Percentiles rank a stretch among this genome's conserved stretches.
Evolutionary conservation across 2,113 vertebrate species (phyloP).

Genomic region (Meles meles): DNA sequence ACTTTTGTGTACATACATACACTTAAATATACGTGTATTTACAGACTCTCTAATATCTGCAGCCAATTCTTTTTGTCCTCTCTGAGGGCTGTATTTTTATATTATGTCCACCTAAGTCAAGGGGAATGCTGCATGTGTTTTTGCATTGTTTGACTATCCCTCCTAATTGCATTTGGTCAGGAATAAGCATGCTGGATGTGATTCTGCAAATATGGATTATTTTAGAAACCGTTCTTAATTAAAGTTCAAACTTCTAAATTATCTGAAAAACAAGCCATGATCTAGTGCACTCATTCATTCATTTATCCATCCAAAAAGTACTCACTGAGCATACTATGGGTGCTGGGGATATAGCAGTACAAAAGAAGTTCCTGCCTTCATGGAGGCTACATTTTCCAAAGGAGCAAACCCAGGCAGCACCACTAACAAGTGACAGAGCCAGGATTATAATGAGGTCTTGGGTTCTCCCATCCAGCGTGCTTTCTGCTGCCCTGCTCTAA

Average conservation of each 20-base stretch:
- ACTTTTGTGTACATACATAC: too few species aligned
- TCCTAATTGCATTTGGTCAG: not conserved
- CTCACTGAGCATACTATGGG: not conserved
- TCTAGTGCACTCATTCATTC: not conserved
- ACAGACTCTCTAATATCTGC: not conserved
- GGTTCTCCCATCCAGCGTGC: not conserved
- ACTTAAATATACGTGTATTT: not conserved
- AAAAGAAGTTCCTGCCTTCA: not conserved
- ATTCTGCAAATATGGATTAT: not conserved
- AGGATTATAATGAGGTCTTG: not conserved
- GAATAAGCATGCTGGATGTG: not conserved
- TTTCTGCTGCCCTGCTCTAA: not conserved
- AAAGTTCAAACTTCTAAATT: not conserved
- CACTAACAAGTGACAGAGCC: not conserved
- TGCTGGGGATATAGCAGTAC: not conserved
- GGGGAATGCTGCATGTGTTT: not conserved
- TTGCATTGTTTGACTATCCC: not conserved
- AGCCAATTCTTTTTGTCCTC: not conserved
- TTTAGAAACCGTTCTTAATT: not conserved
- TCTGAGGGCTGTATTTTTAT: not conserved
- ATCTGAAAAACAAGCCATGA: not conserved
- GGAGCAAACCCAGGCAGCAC: not conserved
- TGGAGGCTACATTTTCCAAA: not conserved
- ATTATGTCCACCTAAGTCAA: not conserved
- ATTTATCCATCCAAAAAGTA: not conserved